Conservation (phyloP, 2,113 vertebrate species). For the Lophius piscatorius region DNA sequence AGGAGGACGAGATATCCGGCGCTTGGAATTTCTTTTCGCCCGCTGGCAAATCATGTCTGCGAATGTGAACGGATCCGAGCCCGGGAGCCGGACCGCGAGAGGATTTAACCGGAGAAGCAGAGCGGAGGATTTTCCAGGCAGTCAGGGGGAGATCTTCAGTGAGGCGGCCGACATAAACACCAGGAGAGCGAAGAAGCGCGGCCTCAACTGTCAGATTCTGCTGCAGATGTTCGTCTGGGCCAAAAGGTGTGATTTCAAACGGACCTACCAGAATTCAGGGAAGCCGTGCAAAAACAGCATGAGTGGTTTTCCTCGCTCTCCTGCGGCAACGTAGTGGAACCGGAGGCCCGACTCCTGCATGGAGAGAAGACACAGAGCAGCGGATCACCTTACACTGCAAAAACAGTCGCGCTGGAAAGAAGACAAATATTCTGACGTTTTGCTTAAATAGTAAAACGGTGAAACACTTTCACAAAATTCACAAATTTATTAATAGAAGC, state of each 20-base stretch:
- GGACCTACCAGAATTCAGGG: conserved; percentile 97
- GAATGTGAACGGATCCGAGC: conserved; percentile 17
- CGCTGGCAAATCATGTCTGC: conserved; percentile 10
- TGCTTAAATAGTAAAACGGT: no score
- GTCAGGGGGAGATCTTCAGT: not conserved
- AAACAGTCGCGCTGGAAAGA: no score
- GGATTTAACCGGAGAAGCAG: conserved; percentile 11
- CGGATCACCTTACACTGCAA: no score
- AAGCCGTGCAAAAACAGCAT: conserved; percentile 97
- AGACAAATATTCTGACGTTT: no score
- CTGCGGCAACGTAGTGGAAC: conserved; percentile 97
- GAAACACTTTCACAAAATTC: no score
- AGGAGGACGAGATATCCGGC: conserved; percentile 34
- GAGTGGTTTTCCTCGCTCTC: conserved; percentile 95
- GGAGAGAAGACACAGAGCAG: conserved; percentile 20
- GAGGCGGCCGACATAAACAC: conserved; percentile 2
- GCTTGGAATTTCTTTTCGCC: conserved; percentile 17
- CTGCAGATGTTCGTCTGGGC: conserved; percentile 1
- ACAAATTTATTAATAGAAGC: no score
- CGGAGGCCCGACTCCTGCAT: conserved; percentile 92
- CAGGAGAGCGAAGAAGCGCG: no score
- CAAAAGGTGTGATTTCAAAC: not conserved
- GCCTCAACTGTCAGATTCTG: not conserved
- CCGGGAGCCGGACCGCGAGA: not conserved
- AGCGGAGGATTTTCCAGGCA: not conserved